phyloP scores from a whole-genome alignment of 2,888 invertebrate genomes.

The Cyclophora albipunctata region DNA sequence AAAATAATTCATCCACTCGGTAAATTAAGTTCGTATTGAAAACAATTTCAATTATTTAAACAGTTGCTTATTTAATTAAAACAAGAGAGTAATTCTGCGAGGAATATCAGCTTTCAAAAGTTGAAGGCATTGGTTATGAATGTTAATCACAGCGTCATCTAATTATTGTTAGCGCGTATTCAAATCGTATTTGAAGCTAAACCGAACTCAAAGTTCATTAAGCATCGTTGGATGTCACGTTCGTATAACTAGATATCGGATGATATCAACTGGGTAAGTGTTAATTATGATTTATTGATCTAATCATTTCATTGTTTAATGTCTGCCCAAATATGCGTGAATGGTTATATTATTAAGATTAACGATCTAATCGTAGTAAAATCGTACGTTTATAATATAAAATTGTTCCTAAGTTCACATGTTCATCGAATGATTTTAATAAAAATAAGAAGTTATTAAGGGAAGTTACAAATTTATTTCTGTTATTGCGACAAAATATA shows the following conservation, averaged over 20 bases:
- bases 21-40: too few relatives aligned
- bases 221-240: slow-evolving; percentile 6
- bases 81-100: too few relatives aligned
- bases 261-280: slow-evolving; percentile 2
- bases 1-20: too few relatives aligned
- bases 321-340: too few relatives aligned
- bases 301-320: background rate
- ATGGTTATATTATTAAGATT: too few relatives aligned
- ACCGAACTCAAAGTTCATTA: slow-evolving; percentile 16
- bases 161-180: slow-evolving; percentile 10
- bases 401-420: too few relatives aligned
- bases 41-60: too few relatives aligned
- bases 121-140: slow-evolving; percentile 3
- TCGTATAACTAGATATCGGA: slow-evolving; percentile 1
- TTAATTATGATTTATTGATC: slow-evolving; percentile 9
- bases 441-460: too few relatives aligned
- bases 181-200: slow-evolving; percentile 16
- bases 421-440: too few relatives aligned
- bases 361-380: too few relatives aligned
- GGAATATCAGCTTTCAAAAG: background rate
- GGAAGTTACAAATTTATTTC: background rate
- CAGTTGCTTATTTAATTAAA: too few relatives aligned
- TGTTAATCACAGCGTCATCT: slow-evolving; percentile 1
- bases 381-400: too few relatives aligned
- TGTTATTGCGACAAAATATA: background rate